Conservation (phyloP, 2,888 invertebrate genomes). For the Chydorus sphaericus region DNA sequence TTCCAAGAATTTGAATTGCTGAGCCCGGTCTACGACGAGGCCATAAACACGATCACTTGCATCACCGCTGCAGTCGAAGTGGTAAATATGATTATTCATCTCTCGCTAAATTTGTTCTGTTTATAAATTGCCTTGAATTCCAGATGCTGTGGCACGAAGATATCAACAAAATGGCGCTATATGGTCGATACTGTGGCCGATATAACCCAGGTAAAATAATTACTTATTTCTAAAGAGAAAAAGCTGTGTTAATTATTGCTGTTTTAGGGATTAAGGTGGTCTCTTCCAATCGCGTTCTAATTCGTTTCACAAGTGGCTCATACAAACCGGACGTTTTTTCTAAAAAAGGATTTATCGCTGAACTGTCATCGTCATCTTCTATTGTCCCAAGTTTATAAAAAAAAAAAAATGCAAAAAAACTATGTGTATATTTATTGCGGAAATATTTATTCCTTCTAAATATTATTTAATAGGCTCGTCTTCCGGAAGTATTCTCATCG, state of each 20-base stretch:
- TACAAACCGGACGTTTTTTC: neutral
- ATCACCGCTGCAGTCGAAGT: neutral
- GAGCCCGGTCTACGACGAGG: constrained; percentile 12
- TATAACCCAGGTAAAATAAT: constrained; percentile 11
- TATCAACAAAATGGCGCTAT: constrained; percentile 8
- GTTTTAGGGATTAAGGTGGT: neutral
- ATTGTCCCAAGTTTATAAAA: neutral
- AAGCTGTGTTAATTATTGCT: too few relatives aligned
- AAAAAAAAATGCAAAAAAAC: neutral
- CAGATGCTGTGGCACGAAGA: constrained; percentile 2
- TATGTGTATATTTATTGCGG: neutral
- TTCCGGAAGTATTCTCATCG: neutral
- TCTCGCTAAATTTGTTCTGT: too few relatives aligned
- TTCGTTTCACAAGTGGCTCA: neutral
- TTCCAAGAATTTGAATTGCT: constrained; percentile 12
- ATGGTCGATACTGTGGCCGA: constrained; percentile 12
- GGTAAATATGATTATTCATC: too few relatives aligned
- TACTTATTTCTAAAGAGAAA: neutral
- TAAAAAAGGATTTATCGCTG: constrained; percentile 4
- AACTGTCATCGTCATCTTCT: too few relatives aligned
- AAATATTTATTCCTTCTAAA: neutral
- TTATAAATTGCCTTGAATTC: neutral
- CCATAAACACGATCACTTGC: neutral
- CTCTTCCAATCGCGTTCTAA: neutral
- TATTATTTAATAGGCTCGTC: neutral